Evolutionary conservation across 2,113 vertebrate genomes (phyloP), one percentile per base, ranked within the genome.

Genomic region (Alligator sinensis): DNA sequence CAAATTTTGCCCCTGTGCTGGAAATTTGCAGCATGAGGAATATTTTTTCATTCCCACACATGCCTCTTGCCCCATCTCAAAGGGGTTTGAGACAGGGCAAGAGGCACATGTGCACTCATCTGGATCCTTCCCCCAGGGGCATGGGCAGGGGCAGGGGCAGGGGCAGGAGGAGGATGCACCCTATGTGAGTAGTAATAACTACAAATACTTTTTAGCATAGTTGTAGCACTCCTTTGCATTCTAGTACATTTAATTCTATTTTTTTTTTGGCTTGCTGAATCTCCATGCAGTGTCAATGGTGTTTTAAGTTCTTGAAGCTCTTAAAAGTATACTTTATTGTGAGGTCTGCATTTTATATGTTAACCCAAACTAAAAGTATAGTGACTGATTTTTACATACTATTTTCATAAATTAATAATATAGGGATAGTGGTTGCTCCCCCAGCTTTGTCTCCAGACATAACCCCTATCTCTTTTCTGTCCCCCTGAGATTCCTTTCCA

Each of bases 361-460:
- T 66, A 61, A 22, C 68, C 68, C n/a, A 70, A 4, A 19, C 30
- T 70, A 70, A 34, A 70, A 70, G 30, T 30, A 3, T 5, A 7
- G 9, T 70, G 11, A 34, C 19, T 70, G 68, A 16, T 47, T 47
- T 34, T 34, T 70, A 30, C 30, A 70, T 38, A 66, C 27, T 34
- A 10, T 22, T 70, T 68, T 70, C 18, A 70, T 34, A 70, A 34
- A 34, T 70, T n/a, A 34, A 70, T 70, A 21, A 70, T 21, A 70
- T 70, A 11, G 30, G 68, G 10, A 22, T 70, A 30, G 10, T 70
- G 16, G 34, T 13, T n/a, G 22, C 5, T 57, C 30, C 17, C 3
- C 22, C 28, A 4, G 19, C 59, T 77, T 12, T 27, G 1, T 63
- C 58, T 11, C 21, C 0, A 0, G 5, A 17, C 18, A 34, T 34